These are phyloP conservation scores for Dicerorhinus sumatrensis DNA, from an alignment of 2,113 vertebrate genomes.

Conservation along the genomic window DNA sequence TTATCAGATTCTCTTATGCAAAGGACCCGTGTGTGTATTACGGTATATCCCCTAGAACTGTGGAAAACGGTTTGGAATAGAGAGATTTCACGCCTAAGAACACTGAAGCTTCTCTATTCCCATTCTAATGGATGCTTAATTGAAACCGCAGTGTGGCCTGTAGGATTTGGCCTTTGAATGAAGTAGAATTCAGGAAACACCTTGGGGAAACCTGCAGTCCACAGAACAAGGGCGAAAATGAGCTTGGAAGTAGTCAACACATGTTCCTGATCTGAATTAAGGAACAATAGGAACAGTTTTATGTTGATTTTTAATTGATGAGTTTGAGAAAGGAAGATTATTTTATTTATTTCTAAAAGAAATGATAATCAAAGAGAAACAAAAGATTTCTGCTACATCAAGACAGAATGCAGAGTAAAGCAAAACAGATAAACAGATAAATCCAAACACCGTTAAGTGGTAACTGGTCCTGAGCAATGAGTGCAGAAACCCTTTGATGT, in stretches of 20 bases:
- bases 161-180: not conserved
- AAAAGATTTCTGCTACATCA: not conserved
- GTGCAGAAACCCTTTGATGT: not conserved
- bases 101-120: not conserved
- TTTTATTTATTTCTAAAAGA: slow-evolving; percentile 16
- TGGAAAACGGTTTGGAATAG: not conserved
- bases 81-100: not conserved
- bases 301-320: not conserved
- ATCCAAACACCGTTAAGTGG: not conserved
- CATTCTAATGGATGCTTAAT: not conserved
- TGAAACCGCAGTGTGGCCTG: not conserved
- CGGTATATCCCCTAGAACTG: not conserved
- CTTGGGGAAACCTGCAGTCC: not conserved
- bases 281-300: not conserved
- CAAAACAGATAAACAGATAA: not conserved
- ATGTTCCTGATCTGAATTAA: not conserved
- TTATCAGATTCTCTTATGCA: not conserved
- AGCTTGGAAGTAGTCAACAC: not conserved
- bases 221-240: not conserved
- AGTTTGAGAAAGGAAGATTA: not conserved
- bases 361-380: not conserved
- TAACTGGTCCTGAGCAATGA: not conserved
- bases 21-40: not conserved
- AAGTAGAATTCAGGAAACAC: not conserved
- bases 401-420: not conserved